Evolutionary conservation across 2,113 vertebrate genomes (phyloP).

Genomic region (Polyodon spathula): DNA sequence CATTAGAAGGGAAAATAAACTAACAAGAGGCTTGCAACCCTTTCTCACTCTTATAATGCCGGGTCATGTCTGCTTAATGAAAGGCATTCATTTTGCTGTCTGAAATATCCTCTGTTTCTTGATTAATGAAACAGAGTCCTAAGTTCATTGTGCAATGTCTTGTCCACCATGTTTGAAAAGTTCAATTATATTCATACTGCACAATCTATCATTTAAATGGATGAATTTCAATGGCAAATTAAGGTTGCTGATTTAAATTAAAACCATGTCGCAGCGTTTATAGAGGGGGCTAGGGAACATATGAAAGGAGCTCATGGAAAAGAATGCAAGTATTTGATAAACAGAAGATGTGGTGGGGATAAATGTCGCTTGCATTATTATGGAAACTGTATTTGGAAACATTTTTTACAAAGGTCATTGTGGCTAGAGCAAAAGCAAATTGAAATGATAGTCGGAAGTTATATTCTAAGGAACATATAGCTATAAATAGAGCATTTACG

Average conservation of each 20-base stretch:
- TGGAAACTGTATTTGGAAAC: too few relatives aligned
- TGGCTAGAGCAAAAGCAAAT: too few relatives aligned
- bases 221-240: constrained; percentile 72
- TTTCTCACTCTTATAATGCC: constrained; percentile 23
- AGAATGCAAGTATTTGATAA: background rate
- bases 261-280: constrained; percentile 18
- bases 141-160: constrained; percentile 59
- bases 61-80: constrained; percentile 25
- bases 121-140: constrained; percentile 54
- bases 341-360: background rate
- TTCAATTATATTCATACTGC: constrained; percentile 67
- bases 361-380: background rate
- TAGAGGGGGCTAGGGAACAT: constrained; percentile 1
- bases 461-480: too few relatives aligned
- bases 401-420: too few relatives aligned
- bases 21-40: constrained; percentile 42
- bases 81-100: constrained; percentile 35
- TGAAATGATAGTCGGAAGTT: too few relatives aligned
- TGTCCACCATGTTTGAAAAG: constrained; percentile 60
- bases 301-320: background rate
- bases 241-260: constrained; percentile 45
- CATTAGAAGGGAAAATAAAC: constrained; percentile 49
- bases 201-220: constrained; percentile 68
- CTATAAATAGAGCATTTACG: too few relatives aligned
- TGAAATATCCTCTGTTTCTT: constrained; percentile 31